phyloP scores from a whole-genome alignment of 1,140 invertebrate species.

The Chelonus insularis region DNA sequence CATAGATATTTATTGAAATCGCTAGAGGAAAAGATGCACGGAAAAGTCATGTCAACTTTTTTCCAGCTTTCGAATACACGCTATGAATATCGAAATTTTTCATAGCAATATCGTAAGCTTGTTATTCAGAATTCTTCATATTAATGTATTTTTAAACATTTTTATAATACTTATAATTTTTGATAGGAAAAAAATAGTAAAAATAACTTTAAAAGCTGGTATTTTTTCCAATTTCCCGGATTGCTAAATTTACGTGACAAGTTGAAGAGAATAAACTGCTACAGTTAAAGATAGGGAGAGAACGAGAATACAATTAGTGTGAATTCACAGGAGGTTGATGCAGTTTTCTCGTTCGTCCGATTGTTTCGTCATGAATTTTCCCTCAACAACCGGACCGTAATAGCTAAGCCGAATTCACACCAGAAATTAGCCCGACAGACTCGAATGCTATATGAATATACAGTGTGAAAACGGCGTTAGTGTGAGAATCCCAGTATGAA shows the following conservation, averaged over 20 bases:
- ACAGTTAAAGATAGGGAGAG: slow-evolving; percentile 16
- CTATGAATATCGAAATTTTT: too few relatives aligned
- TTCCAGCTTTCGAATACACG: too few relatives aligned
- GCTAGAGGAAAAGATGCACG: too few relatives aligned
- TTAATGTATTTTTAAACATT: too few relatives aligned
- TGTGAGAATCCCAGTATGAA: slow-evolving; percentile 11
- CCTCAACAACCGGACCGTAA: slow-evolving; percentile 8
- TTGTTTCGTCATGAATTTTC: slow-evolving; percentile 43
- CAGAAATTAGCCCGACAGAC: slow-evolving; percentile 37
- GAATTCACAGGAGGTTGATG: slow-evolving; percentile 45
- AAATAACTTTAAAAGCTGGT: too few relatives aligned
- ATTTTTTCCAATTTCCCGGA: too few relatives aligned
- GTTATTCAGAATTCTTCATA: too few relatives aligned
- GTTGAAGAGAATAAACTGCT: background rate
- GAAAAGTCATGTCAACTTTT: too few relatives aligned
- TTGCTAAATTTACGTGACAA: background rate
- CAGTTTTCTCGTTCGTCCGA: slow-evolving; percentile 47
- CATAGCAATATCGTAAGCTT: too few relatives aligned
- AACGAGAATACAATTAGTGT: slow-evolving; percentile 45
- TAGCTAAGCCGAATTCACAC: slow-evolving; percentile 43
- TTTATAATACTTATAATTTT: too few relatives aligned
- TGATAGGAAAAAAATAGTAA: too few relatives aligned
- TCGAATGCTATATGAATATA: background rate
- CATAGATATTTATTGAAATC: too few relatives aligned
- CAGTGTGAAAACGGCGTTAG: background rate